Percentiles rank a stretch among this genome's conserved stretches.
These are phyloP conservation scores for Priocnemis perturbator DNA, from an alignment of 2,888 invertebrate species.

Conservation along the genomic window DNA sequence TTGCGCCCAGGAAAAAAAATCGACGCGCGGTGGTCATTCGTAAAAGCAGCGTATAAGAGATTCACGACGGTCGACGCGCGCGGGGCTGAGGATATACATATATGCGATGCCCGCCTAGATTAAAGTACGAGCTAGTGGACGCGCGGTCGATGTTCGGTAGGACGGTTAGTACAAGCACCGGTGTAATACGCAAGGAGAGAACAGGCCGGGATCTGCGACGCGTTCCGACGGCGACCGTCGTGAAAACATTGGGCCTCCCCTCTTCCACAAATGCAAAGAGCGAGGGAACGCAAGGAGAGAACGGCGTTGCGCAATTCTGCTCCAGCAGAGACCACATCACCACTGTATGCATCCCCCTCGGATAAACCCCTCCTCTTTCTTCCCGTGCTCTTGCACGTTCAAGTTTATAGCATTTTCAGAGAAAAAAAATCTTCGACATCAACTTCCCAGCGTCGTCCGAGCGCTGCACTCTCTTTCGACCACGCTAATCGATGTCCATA, in stretches of 20 bases:
- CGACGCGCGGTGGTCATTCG: too few relatives aligned
- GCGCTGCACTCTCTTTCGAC: too few relatives aligned
- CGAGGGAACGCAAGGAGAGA: conserved; percentile 18
- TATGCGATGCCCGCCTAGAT: too few relatives aligned
- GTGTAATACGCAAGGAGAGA: conserved; percentile 36
- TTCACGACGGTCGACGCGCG: too few relatives aligned
- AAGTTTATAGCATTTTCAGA: background rate
- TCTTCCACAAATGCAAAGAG: conserved; percentile 25
- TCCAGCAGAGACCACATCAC: conserved; percentile 22
- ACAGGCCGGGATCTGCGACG: conserved; percentile 17
- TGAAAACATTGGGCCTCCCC: conserved; percentile 63
- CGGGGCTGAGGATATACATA: too few relatives aligned
- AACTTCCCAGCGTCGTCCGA: too few relatives aligned
- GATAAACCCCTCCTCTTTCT: background rate
- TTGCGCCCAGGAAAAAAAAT: too few relatives aligned
- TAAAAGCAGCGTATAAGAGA: too few relatives aligned
- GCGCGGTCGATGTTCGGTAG: conserved; percentile 46
- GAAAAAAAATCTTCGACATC: background rate
- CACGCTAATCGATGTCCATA: too few relatives aligned
- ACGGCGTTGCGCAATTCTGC: conserved; percentile 51
- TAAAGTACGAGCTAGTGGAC: background rate
- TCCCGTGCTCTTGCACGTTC: background rate
- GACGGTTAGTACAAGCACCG: conserved; percentile 59
- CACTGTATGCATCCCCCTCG: conserved; percentile 5
- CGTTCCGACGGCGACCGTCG: conserved; percentile 49